These are phyloP conservation scores for Bacillus rossius DNA, from an alignment of 1,140 invertebrate genomes.

Conservation along the genomic window DNA sequence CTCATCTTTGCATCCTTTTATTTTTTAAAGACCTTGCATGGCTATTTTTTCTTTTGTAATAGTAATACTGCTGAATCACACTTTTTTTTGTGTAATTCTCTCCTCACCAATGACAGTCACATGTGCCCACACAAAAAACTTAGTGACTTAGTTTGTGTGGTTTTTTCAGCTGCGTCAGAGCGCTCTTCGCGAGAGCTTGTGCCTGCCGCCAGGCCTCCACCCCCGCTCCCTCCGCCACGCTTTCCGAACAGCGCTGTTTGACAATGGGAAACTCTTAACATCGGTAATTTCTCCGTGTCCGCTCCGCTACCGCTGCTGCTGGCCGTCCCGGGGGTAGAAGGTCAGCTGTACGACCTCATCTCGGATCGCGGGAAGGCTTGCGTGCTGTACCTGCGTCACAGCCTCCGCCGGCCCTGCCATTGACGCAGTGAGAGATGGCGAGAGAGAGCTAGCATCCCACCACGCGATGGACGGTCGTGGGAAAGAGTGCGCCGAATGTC, in stretches of 20 bases:
- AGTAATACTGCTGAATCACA: too few species aligned
- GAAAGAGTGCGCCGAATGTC: background rate
- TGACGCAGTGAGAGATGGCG: slow-evolving; percentile 1
- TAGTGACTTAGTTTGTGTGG: slow-evolving; percentile 13
- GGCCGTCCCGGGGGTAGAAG: slow-evolving; percentile 43
- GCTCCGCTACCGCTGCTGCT: slow-evolving; percentile 38
- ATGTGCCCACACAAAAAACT: background rate
- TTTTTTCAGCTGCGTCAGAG: slow-evolving; percentile 55
- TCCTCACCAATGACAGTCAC: too few species aligned
- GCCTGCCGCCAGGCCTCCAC: slow-evolving; percentile 51
- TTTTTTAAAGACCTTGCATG: too few species aligned
- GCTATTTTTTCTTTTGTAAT: too few species aligned
- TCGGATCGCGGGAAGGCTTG: slow-evolving; percentile 49
- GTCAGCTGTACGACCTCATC: slow-evolving; percentile 48
- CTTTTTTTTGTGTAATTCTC: too few species aligned
- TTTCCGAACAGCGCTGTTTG: slow-evolving; percentile 61
- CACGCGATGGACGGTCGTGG: background rate
- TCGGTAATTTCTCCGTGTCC: slow-evolving; percentile 38
- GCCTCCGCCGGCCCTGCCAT: slow-evolving; percentile 25
- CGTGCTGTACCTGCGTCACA: slow-evolving; percentile 48
- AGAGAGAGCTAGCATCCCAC: background rate
- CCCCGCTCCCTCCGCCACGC: slow-evolving; percentile 60
- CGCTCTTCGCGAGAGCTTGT: slow-evolving; percentile 53
- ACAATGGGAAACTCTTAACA: slow-evolving; percentile 58
- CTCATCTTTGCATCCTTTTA: too few species aligned